These are phyloP conservation scores for Phataginus tetradactyla DNA, from an alignment of 2,797 vertebrate genomes.

Conservation along the genomic window DNA sequence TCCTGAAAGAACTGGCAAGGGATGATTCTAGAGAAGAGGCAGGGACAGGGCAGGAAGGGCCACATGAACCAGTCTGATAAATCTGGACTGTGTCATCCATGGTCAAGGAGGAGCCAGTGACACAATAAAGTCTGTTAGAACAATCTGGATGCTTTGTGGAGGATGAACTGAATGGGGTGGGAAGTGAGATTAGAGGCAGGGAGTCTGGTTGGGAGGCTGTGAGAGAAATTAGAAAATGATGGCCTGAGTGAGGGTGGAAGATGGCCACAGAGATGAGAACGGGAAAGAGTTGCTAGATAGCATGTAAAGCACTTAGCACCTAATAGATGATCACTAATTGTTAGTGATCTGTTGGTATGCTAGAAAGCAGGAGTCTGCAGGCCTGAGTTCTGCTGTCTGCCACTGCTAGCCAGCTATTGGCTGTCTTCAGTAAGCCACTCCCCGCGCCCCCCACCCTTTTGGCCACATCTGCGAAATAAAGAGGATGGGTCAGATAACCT, in stretches of 20 bases:
- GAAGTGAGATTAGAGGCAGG: not conserved
- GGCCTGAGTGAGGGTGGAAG: not conserved
- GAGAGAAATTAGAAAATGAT: not conserved
- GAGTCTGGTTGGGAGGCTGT: not conserved
- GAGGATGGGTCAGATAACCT: not conserved
- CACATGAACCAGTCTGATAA: not conserved
- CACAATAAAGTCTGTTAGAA: not conserved
- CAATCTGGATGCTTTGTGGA: not conserved
- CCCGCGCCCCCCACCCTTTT: not conserved
- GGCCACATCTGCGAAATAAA: not conserved
- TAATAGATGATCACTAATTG: not conserved
- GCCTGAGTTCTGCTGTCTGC: not conserved
- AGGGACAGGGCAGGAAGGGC: not conserved
- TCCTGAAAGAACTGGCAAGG: not conserved
- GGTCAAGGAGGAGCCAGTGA: not conserved
- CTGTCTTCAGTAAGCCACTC: not conserved
- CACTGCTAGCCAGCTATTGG: not conserved
- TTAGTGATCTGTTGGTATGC: not conserved
- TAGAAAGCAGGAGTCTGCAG: not conserved
- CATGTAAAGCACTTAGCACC: not conserved
- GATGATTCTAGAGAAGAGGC: not conserved
- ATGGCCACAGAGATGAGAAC: not conserved
- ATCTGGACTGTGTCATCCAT: not conserved
- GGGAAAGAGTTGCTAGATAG: not conserved
- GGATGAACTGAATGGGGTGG: not conserved